phyloP scores from a whole-genome alignment of 2,888 invertebrate genomes.

The Aspidiotus rigidus region DNA sequence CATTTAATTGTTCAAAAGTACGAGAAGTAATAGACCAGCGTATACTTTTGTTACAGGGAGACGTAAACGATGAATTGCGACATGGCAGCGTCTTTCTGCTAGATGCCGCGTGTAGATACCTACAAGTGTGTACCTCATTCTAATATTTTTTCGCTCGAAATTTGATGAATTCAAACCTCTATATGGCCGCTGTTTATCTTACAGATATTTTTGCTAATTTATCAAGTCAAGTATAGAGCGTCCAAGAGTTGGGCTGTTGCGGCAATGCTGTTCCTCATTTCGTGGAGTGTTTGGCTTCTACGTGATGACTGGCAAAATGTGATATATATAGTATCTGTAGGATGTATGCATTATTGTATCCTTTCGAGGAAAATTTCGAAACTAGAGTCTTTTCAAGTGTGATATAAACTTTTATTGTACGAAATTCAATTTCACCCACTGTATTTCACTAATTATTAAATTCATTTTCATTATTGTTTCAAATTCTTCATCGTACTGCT shows the following conservation, averaged over 20 bases:
- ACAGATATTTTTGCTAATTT: conserved; percentile 20
- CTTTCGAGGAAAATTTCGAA: conserved; percentile 22
- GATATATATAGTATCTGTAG: conserved; percentile 13
- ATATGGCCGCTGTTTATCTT: neutral
- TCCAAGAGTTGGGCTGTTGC: conserved; percentile 21
- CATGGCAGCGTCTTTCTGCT: conserved; percentile 8
- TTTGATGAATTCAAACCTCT: neutral
- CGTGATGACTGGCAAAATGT: conserved; percentile 29
- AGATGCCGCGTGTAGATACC: conserved; percentile 5
- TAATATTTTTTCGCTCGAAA: neutral
- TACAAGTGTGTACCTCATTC: conserved; percentile 13
- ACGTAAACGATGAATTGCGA: neutral
- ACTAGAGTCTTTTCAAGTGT: conserved; percentile 29
- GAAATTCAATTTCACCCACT: no score
- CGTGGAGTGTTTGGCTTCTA: conserved; percentile 8
- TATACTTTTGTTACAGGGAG: conserved; percentile 1
- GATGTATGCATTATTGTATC: conserved; percentile 20
- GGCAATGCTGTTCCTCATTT: conserved; percentile 6
- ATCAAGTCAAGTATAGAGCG: conserved; percentile 23
- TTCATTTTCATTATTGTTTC: no score
- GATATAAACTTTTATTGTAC: no score
- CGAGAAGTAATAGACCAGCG: neutral
- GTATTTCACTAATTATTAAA: no score
- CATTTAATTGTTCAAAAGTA: no score
- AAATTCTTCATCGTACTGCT: no score